phyloP scores from a whole-genome alignment of 2,113 vertebrate genomes.

The Turdus rufiventris region DNA sequence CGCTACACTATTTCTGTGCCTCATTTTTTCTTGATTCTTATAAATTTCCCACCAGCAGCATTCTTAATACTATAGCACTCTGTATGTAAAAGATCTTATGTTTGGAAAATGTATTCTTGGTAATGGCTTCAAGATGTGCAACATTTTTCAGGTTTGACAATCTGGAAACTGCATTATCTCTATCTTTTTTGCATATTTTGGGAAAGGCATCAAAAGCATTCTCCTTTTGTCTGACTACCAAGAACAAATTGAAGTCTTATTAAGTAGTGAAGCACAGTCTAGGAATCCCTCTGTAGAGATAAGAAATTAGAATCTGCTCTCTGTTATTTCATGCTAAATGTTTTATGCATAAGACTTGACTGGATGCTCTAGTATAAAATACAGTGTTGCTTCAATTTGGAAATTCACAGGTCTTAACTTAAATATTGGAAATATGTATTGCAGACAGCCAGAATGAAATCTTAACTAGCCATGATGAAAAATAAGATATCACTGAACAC shows the following conservation, averaged over 20 bases:
- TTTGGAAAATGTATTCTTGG: background rate
- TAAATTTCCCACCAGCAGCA: background rate
- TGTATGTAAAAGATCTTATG: background rate
- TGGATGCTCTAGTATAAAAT: background rate
- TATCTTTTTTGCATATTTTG: background rate
- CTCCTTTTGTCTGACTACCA: background rate
- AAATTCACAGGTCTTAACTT: background rate
- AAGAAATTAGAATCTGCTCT: background rate
- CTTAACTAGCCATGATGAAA: background rate
- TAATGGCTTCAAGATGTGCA: background rate
- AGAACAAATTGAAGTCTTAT: background rate
- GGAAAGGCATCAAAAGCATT: background rate
- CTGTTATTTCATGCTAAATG: background rate
- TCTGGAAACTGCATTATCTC: background rate
- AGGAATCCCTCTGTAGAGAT: background rate
- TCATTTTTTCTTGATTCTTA: background rate
- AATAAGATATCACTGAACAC: background rate
- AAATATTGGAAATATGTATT: background rate
- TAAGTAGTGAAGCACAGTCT: background rate
- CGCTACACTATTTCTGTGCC: background rate
- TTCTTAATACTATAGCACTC: background rate
- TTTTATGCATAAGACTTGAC: background rate
- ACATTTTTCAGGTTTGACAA: constrained; percentile 7
- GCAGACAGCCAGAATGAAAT: background rate
- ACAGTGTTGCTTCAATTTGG: background rate